Conservation (phyloP, 2,113 vertebrate species). For the Larimichthys polyactis region DNA sequence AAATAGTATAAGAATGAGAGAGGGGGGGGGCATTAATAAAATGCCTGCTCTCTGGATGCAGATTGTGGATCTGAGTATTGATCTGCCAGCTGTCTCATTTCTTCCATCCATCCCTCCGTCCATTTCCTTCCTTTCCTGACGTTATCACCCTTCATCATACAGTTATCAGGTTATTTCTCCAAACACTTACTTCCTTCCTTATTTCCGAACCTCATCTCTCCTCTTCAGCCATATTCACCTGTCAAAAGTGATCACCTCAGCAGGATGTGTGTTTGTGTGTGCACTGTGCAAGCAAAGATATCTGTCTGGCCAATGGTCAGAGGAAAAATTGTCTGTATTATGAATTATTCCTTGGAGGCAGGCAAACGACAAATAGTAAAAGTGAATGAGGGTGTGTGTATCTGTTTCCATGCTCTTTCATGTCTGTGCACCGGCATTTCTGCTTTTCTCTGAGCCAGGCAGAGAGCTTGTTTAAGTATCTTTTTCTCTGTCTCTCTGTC, state of each 20-base stretch:
- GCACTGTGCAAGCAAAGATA: slow-evolving; percentile 68
- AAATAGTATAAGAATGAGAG: background rate
- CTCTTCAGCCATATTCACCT: slow-evolving; percentile 68
- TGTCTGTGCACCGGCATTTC: slow-evolving; percentile 28
- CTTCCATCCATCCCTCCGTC: slow-evolving; percentile 63
- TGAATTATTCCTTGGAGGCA: slow-evolving; percentile 73
- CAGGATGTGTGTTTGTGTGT: slow-evolving; percentile 21
- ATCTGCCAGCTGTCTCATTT: slow-evolving; percentile 70
- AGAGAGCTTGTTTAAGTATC: slow-evolving; percentile 54
- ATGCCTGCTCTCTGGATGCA: slow-evolving; percentile 69
- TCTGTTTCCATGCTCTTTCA: slow-evolving; percentile 57
- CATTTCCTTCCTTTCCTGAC: slow-evolving; percentile 71
- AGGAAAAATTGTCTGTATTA: slow-evolving; percentile 64
- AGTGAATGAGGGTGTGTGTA: slow-evolving; percentile 55
- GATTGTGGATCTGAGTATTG: slow-evolving; percentile 78
- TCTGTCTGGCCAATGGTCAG: slow-evolving; percentile 65
- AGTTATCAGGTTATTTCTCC: slow-evolving; percentile 82
- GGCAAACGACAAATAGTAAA: slow-evolving; percentile 58
- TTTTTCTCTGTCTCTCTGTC: slow-evolving; percentile 60
- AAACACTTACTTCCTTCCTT: slow-evolving; percentile 47
- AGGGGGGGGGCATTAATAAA: slow-evolving; percentile 23
- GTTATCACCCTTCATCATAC: slow-evolving; percentile 79
- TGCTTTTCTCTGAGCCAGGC: slow-evolving; percentile 26
- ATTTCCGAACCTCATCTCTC: slow-evolving; percentile 55
- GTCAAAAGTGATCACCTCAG: slow-evolving; percentile 77